Percentiles rank a stretch among this genome's conserved stretches.
Evolutionary conservation across 2,797 vertebrate genomes (phyloP).

Genomic region (Coilia nasus): DNA sequence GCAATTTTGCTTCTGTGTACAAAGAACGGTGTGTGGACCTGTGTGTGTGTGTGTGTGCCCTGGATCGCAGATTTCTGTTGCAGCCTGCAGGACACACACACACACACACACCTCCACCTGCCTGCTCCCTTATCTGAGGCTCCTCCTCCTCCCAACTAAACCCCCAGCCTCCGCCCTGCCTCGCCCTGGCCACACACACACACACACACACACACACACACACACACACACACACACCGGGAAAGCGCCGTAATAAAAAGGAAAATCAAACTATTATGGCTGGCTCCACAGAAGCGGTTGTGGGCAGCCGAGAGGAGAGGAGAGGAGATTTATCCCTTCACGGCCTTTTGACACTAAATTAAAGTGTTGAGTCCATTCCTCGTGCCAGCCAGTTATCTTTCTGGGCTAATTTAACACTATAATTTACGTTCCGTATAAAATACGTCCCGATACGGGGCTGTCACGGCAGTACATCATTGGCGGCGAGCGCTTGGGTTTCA

Average conservation of each 20-base stretch:
- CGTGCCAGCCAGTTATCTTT: constrained; percentile 86
- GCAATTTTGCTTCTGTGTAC: background rate
- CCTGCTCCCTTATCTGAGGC: background rate
- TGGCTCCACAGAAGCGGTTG: constrained; percentile 37
- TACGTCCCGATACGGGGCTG: constrained; percentile 86
- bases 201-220: background rate
- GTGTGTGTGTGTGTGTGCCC: background rate
- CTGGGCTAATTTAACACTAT: constrained; percentile 85
- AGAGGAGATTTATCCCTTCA: constrained; percentile 80
- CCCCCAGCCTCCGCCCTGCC: no score
- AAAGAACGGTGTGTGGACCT: background rate
- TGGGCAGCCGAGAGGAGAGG: background rate
- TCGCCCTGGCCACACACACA: background rate
- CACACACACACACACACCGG: background rate
- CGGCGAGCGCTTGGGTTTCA: constrained; percentile 95
- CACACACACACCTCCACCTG: background rate
- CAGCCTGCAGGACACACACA: no score
- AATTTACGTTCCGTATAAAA: constrained; percentile 87
- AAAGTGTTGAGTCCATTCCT: constrained; percentile 85
- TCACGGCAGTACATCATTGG: constrained; percentile 95
- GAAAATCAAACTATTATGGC: constrained; percentile 44
- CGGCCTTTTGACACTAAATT: constrained; percentile 85
- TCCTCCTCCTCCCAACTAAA: no score
- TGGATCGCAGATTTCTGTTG: no score
- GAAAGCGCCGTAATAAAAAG: constrained; percentile 46